Base-by-base conservation (phyloP, 1,140 invertebrate species). In the Protaetia brevitarsis region DNA sequence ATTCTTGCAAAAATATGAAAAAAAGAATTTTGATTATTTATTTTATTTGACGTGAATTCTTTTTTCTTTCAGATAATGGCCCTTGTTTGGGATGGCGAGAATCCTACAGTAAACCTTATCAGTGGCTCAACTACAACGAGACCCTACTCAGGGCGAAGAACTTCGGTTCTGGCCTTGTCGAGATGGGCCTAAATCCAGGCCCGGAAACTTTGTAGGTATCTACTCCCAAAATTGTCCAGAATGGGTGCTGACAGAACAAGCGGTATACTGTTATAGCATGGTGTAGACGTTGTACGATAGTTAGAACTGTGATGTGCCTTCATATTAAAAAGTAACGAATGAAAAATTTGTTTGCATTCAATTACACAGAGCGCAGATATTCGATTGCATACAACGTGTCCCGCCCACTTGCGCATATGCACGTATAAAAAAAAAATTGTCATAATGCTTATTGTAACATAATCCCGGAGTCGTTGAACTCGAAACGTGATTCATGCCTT, bases 201-300 rank as follows among this genome's bases (percentile, higher is more conserved):
- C 86, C 91, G 60, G 86, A 86, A 67, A 95, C 94, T 87, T 92
- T 74, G 85, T 98, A 65, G 83, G 96, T 68, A 92, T 99, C 66
- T 98, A 97, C 81, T 89, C 93, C 70, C 90, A 94, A 80, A 99
- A 98, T 80, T 94, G 91, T 77, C 92, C 93, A 1, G 96, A 98
- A 86, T 99, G 96, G 94, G 88, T 97, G 61, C 84, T 99, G 60
- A 88, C 92, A 13, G 95, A 98, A 79, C 92, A 98, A 78, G 95
- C 89, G 7, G 93, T 92, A 66, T 97, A 96, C 77, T 90, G 90
- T 72, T 97, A 95, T 79, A 97, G 94, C 36, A 90, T 98, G 87
- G 93, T 97, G 13, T 87, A 97, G 60, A 94, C 97, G 56, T 81
- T 99, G 26, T 98, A 99, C 78, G 97, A 99, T 77, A 98, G 2